These are phyloP conservation scores for Leuciscus idus DNA, from an alignment of 2,113 vertebrate genomes.

Conservation along the genomic window DNA sequence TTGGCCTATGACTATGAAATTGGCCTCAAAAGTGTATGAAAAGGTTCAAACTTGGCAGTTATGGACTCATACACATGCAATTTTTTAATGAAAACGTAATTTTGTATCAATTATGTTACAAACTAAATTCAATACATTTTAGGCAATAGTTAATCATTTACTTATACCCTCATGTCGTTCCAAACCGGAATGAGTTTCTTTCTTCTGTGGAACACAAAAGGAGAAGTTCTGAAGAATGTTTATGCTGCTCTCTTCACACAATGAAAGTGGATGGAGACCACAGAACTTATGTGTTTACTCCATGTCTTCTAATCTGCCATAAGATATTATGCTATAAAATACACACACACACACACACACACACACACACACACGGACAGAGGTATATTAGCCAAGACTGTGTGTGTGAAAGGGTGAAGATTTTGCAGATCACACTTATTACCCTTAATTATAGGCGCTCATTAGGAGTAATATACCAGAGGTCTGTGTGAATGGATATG, in stretches of 20 bases:
- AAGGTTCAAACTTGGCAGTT: not conserved
- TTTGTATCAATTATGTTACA: not conserved
- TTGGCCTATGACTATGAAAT: not conserved
- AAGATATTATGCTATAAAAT: not conserved
- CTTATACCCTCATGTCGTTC: not conserved
- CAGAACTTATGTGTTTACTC: not conserved
- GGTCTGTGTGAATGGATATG: slow-evolving; percentile 43
- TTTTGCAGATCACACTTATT: too few species aligned
- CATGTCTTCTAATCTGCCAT: not conserved
- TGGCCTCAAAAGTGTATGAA: not conserved
- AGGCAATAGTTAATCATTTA: not conserved
- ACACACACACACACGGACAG: not conserved
- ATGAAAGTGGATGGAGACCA: not conserved
- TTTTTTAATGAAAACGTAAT: not conserved
- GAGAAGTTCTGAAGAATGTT: not conserved
- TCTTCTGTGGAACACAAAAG: slow-evolving; percentile 6
- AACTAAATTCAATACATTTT: not conserved
- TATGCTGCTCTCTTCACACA: not conserved
- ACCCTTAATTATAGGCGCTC: too few species aligned
- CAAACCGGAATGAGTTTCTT: not conserved
- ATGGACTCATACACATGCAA: not conserved
- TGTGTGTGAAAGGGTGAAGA: slow-evolving; percentile 66
- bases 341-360: not conserved
- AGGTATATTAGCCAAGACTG: slow-evolving; percentile 35
- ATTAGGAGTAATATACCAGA: slow-evolving; percentile 45